Evolutionary conservation across 2,113 vertebrate species (phyloP), one percentile per base, ranked within the genome.

Genomic region (Mus musculus): DNA sequence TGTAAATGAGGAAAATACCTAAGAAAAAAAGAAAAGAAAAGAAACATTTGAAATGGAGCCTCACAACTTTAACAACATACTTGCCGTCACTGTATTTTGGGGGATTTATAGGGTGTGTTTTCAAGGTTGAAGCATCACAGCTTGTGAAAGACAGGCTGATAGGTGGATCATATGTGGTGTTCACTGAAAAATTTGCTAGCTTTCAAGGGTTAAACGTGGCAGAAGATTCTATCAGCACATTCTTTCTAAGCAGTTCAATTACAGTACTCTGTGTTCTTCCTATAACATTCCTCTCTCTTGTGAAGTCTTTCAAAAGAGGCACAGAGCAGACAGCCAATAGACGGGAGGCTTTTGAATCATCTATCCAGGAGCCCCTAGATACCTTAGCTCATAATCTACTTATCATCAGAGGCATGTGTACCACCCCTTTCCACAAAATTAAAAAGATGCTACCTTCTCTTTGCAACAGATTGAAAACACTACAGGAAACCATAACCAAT

Each of bases 81-180:
- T 88, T 95, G 16, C n/a, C 28, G 54, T 39, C 26, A 69, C 46
- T 17, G 1, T 84, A 90, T 4, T 8, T 81, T 36, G 88, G n/a
- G 1, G 63, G 73, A 88, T 82, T 69, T 76, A 3, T 22, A 88
- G 36, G 33, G 65, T 90, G 65, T 90, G n/a, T 1, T 97, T 97
- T 92, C 46, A 54, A 76, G 26, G 49, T 82, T n/a, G 54, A 80
- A 65, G 80, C 63, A 52, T 26, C 26, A 77, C 17, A 67, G 49
- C n/a, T 9, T 30, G 28, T 67, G 4, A 39, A 92, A 87, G 30
- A 9, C 22, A 72, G 20, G 2, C 33, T 52, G 17, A 19, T 3
- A 0, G 61, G 33, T 67, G 24, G 2, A 20, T 71, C 46, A 59
- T 93, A 77, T 89, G 52, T 54, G 86, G 82, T 12, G 71, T 59